These are phyloP conservation scores for Ectemnius cavifrons DNA, from an alignment of 2,888 invertebrate species.

Conservation along the genomic window DNA sequence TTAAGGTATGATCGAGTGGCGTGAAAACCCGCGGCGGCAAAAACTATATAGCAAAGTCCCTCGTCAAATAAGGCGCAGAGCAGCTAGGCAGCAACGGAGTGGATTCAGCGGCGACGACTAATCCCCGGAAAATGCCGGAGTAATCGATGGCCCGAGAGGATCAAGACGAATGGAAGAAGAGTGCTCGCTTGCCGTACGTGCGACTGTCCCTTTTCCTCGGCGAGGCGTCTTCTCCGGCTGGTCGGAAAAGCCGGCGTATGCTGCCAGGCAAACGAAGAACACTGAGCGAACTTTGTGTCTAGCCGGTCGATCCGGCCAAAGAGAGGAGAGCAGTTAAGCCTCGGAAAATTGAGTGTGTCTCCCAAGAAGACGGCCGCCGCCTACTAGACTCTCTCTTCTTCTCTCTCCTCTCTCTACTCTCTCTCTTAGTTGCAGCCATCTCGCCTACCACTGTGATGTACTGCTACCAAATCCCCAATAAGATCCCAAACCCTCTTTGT, in stretches of 20 bases:
- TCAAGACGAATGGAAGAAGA: conserved; percentile 39
- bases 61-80: conserved; percentile 14
- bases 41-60: not conserved
- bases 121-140: conserved; percentile 42
- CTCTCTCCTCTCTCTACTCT: not conserved
- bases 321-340: conserved; percentile 68
- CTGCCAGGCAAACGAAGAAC: conserved; percentile 52
- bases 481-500: too few species aligned
- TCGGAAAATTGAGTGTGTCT: conserved; percentile 75
- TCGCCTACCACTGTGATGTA: too few species aligned
- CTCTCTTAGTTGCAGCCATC: not conserved
- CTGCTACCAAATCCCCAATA: too few species aligned
- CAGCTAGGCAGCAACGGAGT: not conserved
- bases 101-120: conserved; percentile 27
- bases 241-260: conserved; percentile 16
- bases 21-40: too few species aligned
- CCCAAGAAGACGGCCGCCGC: conserved; percentile 34
- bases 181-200: not conserved
- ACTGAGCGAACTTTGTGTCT: conserved; percentile 59
- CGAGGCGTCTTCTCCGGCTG: not conserved
- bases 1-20: too few species aligned
- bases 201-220: not conserved
- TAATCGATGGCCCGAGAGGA: conserved; percentile 43
- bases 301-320: conserved; percentile 42
- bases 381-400: not conserved